phyloP scores from a whole-genome alignment of 2,797 vertebrate genomes.

The Distichodus sexfasciatus region DNA sequence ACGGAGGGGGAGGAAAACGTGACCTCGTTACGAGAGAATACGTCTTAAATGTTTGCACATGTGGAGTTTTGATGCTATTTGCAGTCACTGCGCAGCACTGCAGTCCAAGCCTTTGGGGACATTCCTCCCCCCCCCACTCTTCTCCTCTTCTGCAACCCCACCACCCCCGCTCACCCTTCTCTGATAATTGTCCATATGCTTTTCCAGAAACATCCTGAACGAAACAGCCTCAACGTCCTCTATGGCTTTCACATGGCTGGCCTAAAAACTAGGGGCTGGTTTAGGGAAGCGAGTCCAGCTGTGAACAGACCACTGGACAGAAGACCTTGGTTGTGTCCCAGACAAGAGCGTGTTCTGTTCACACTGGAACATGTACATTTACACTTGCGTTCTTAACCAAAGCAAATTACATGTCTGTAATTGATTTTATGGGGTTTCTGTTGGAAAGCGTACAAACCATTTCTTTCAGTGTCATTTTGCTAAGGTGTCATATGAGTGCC shows the following conservation, averaged over 20 bases:
- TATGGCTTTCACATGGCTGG: conserved; percentile 36
- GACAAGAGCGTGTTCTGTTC: too few relatives aligned
- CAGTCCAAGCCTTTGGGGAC: conserved; percentile 53
- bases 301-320: not conserved
- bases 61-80: conserved; percentile 59
- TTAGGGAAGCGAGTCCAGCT: not conserved
- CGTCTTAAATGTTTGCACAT: conserved; percentile 62
- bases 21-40: conserved; percentile 57
- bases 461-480: too few relatives aligned
- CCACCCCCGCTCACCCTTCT: too few relatives aligned
- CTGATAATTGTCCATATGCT: conserved; percentile 44
- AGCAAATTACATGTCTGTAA: too few relatives aligned
- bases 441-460: too few relatives aligned
- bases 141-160: too few relatives aligned
- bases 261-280: conserved; percentile 1
- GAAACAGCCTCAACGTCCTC: conserved; percentile 31
- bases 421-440: too few relatives aligned
- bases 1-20: conserved; percentile 38
- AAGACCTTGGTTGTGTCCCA: too few relatives aligned
- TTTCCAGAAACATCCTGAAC: conserved; percentile 46
- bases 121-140: conserved; percentile 5
- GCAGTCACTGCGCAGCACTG: conserved; percentile 50
- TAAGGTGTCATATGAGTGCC: too few relatives aligned
- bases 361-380: too few relatives aligned
- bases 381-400: too few relatives aligned